Conservation (phyloP, 2,113 vertebrate genomes). For the Glareola pratincola region DNA sequence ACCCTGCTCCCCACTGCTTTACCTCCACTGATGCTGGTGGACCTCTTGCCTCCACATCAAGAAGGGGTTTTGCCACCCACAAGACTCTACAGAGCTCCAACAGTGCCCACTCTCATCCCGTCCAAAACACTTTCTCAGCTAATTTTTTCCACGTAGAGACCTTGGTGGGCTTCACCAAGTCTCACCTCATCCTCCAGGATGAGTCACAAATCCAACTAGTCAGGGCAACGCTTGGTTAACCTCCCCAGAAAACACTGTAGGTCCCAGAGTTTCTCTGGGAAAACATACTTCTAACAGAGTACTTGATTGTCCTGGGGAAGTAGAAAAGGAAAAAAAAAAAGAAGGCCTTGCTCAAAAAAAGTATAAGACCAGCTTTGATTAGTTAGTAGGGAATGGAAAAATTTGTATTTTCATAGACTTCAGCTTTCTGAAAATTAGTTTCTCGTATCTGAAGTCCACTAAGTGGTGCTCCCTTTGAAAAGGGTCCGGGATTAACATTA, state of each 20-base stretch:
- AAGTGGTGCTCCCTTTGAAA: not conserved
- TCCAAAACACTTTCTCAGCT: not conserved
- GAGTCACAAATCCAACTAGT: not conserved
- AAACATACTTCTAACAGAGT: not conserved
- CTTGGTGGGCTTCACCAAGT: not conserved
- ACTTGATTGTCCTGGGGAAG: not conserved
- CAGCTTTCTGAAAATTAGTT: not conserved
- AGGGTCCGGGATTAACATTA: rapidly evolving
- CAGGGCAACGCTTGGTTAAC: not conserved
- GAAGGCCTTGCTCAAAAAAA: not conserved
- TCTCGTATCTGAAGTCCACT: rapidly evolving
- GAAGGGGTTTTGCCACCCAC: not conserved
- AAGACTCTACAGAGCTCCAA: not conserved
- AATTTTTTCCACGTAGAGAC: not conserved
- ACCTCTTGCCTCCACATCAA: not conserved
- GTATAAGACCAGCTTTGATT: not conserved
- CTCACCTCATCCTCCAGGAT: not conserved
- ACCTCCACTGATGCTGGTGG: not conserved
- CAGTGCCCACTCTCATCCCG: rapidly evolving
- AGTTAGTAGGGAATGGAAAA: not conserved
- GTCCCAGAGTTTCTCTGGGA: not conserved
- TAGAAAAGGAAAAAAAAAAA: not conserved
- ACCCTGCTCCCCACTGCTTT: not conserved
- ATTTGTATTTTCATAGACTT: not conserved
- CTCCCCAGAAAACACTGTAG: not conserved